phyloP scores from a whole-genome alignment of 2,888 invertebrate species.

The Clostera curtula region DNA sequence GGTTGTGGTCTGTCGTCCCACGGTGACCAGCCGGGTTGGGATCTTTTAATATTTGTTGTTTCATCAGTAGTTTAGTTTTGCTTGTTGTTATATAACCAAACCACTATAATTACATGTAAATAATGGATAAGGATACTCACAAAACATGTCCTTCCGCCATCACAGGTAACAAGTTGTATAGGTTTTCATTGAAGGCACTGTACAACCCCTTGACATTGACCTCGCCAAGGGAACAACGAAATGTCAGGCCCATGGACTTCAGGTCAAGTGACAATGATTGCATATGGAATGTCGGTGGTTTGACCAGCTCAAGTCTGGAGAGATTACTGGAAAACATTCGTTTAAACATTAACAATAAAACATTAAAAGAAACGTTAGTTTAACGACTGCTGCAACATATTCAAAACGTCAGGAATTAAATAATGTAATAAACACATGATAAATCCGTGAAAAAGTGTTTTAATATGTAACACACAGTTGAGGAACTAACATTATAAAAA shows the following conservation, averaged over 20 bases:
- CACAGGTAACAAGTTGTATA: conserved; percentile 63
- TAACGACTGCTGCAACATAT: too few relatives aligned
- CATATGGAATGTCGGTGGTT: conserved; percentile 60
- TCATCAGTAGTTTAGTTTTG: too few relatives aligned
- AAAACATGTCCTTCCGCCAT: conserved; percentile 65
- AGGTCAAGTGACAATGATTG: conserved; percentile 53
- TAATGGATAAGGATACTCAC: conserved; percentile 37
- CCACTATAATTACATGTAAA: too few relatives aligned
- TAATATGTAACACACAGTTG: neutral
- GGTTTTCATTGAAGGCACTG: conserved; percentile 65
- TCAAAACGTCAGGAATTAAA: too few relatives aligned
- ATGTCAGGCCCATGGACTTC: conserved; percentile 53
- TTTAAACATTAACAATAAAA: too few relatives aligned
- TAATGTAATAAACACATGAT: too few relatives aligned
- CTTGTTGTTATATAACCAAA: conserved; percentile 1
- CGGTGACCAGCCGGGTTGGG: too few relatives aligned
- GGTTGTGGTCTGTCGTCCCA: too few relatives aligned
- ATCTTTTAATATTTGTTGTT: too few relatives aligned
- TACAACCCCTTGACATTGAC: conserved; percentile 60
- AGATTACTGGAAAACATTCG: conserved; percentile 60
- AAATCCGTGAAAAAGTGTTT: neutral
- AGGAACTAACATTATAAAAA: neutral
- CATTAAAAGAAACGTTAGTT: too few relatives aligned
- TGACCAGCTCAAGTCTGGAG: conserved; percentile 52
- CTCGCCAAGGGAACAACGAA: conserved; percentile 61